Percentiles rank a stretch among this genome's conserved stretches.
phyloP scores from a whole-genome alignment of 2,888 invertebrate species.

The Scaptomyza tumidula region DNA sequence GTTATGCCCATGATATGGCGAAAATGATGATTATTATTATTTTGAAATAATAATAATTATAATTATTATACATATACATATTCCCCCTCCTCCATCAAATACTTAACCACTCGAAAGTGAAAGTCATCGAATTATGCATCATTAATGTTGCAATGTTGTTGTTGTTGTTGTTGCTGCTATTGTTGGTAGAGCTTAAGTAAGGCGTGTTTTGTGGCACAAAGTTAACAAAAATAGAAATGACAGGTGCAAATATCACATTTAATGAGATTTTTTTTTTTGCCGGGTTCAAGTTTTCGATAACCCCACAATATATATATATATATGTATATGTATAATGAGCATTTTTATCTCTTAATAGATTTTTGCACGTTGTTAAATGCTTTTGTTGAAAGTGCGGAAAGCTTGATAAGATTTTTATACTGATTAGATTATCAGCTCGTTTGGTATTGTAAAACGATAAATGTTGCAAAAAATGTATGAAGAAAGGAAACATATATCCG shows the following conservation, averaged over 20 bases:
- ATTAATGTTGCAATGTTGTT: slow-evolving; percentile 12
- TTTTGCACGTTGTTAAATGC: background rate
- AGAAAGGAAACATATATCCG: too few species aligned
- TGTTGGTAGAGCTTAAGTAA: slow-evolving; percentile 6
- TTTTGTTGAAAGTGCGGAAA: background rate
- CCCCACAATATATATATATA: background rate
- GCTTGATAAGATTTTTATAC: background rate
- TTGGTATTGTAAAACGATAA: background rate
- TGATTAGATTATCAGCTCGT: background rate
- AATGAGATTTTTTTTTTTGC: background rate
- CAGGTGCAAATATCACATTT: slow-evolving; percentile 6
- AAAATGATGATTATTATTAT: slow-evolving; percentile 32
- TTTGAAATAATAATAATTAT: slow-evolving; percentile 54
- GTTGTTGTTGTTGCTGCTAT: slow-evolving; percentile 4
- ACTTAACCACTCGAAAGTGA: slow-evolving; percentile 46
- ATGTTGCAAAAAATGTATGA: too few species aligned
- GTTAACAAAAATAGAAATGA: slow-evolving; percentile 30
- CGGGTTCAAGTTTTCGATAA: slow-evolving; percentile 2
- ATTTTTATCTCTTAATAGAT: background rate
- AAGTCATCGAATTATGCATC: slow-evolving; percentile 55
- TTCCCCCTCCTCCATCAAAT: slow-evolving; percentile 6
- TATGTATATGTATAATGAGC: background rate
- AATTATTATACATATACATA: slow-evolving; percentile 36
- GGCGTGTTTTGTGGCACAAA: slow-evolving; percentile 7
- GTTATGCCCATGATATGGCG: slow-evolving; percentile 41